Evolutionary conservation across 53 echinoderm and acorn worm genomes (phyloP).

Genomic region (Arbacia lixula): DNA sequence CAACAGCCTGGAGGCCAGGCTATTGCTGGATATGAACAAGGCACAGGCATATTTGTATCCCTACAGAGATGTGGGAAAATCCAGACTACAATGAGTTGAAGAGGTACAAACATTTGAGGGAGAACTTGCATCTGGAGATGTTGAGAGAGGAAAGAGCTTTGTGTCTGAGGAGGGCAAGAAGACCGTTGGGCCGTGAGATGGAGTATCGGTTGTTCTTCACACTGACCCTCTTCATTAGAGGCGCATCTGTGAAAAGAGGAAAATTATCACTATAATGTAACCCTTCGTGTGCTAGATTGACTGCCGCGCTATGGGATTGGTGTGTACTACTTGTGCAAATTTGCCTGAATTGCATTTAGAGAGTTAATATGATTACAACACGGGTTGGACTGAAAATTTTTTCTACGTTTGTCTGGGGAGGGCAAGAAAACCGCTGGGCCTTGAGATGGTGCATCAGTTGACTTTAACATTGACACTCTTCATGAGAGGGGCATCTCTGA

Average conservation of each 20-base stretch:
- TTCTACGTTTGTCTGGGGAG: constrained; percentile 15
- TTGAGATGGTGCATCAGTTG: background rate
- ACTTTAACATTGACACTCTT: constrained; percentile 5
- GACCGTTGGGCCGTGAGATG: background rate
- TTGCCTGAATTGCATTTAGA: no score
- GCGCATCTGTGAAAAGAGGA: constrained; percentile 7
- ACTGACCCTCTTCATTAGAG: background rate
- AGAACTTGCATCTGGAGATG: constrained; percentile 34
- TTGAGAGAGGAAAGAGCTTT: background rate
- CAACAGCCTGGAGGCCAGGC: no score
- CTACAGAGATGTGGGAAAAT: no score
- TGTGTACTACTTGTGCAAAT: no score
- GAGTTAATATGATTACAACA: no score
- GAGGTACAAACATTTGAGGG: background rate
- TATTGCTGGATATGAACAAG: no score
- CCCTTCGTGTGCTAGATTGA: no score
- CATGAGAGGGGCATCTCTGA: background rate
- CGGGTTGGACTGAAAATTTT: no score
- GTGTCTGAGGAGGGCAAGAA: constrained; percentile 15
- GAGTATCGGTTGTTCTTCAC: constrained; percentile 13
- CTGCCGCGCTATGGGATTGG: no score
- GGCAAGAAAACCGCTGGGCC: constrained; percentile 6
- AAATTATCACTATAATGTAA: no score
- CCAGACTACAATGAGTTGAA: background rate
- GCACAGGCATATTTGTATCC: no score